phyloP scores from a whole-genome alignment of 2,113 vertebrate species.

The Lichenostomus cassidix region DNA sequence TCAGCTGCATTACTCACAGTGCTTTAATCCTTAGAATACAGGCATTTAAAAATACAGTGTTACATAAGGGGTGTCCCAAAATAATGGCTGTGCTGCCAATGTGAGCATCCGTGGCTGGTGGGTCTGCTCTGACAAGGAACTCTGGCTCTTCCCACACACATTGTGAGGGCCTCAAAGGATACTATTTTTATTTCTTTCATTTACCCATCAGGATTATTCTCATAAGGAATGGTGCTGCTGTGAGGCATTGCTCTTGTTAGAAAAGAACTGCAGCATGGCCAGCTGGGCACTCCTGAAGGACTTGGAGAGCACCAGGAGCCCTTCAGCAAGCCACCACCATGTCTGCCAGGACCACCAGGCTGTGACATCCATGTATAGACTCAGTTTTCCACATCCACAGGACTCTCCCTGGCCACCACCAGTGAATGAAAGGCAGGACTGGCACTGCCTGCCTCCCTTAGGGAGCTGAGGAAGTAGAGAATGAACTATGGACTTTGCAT shows the following conservation, averaged over 20 bases:
- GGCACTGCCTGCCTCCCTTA: background rate
- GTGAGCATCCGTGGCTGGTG: background rate
- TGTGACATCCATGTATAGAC: background rate
- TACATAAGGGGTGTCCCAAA: conserved; percentile 30
- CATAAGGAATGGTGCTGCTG: background rate
- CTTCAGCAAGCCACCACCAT: background rate
- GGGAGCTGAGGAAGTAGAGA: background rate
- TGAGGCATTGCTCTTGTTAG: background rate
- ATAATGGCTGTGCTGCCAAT: background rate
- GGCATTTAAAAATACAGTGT: background rate
- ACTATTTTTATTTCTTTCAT: conserved; percentile 7
- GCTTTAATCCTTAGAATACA: conserved; percentile 14
- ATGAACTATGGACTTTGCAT: background rate
- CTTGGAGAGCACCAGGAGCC: background rate
- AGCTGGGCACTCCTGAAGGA: background rate
- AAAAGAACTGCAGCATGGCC: background rate
- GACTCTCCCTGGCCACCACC: background rate
- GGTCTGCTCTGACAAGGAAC: background rate
- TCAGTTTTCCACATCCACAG: background rate
- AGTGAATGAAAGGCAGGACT: background rate
- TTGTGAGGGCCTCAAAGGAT: background rate
- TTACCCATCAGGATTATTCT: background rate
- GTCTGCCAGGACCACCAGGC: background rate
- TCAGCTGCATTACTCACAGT: conserved; percentile 30
- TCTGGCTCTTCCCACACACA: background rate